Conservation (phyloP, 2,113 vertebrate genomes). For the Fulica atra region DNA sequence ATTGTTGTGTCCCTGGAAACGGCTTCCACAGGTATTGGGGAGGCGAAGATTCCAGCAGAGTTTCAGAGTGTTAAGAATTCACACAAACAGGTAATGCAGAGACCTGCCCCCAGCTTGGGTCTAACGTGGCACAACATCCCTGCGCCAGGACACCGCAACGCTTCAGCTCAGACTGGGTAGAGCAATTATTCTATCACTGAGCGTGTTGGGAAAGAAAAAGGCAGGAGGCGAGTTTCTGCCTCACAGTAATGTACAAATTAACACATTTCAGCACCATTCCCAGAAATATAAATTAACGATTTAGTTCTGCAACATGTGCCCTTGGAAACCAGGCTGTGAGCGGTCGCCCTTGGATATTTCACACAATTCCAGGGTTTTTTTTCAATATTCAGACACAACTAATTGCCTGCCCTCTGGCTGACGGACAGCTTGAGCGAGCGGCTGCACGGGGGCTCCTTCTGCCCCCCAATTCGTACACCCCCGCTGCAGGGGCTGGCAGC, state of each 20-base stretch:
- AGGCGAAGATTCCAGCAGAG: not conserved
- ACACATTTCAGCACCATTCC: slow-evolving; percentile 17
- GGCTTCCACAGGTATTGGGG: not conserved
- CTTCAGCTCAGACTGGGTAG: not conserved
- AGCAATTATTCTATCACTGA: slow-evolving; percentile 40
- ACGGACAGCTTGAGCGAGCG: slow-evolving; percentile 34
- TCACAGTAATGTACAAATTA: slow-evolving; percentile 51
- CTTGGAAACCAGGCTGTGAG: slow-evolving; percentile 57
- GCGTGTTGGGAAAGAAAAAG: slow-evolving; percentile 13
- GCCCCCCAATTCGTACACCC: slow-evolving; percentile 10
- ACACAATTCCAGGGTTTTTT: not conserved
- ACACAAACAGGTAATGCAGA: not conserved
- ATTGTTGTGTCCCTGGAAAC: not conserved
- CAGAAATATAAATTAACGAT: slow-evolving; percentile 58
- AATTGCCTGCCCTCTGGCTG: slow-evolving; percentile 41
- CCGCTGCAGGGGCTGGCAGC: not conserved
- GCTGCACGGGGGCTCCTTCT: not conserved
- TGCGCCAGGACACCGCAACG: not conserved
- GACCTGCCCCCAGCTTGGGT: not conserved
- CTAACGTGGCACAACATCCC: not conserved
- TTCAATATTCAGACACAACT: slow-evolving; percentile 29
- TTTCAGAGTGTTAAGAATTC: not conserved
- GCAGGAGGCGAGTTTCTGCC: slow-evolving; percentile 28
- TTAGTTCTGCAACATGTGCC: slow-evolving; percentile 15
- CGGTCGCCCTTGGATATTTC: not conserved